Percentiles rank a stretch among this genome's conserved stretches.
Evolutionary conservation across 2,797 vertebrate species (phyloP).

Genomic region (Emydoidea blandingii): DNA sequence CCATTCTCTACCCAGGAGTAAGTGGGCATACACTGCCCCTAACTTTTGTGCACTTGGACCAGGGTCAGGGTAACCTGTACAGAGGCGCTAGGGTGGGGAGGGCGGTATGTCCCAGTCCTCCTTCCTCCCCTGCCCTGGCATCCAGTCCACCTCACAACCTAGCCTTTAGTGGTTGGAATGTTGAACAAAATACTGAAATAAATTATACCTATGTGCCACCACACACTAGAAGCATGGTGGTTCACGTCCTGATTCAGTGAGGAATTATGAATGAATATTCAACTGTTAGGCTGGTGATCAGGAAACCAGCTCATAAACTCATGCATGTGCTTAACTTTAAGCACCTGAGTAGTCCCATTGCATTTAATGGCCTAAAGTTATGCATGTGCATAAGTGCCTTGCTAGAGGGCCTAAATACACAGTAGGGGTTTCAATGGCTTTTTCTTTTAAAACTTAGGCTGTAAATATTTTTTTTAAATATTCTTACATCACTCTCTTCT

Average conservation of each 20-base stretch:
- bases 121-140: not conserved
- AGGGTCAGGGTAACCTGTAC: not conserved
- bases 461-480: not conserved
- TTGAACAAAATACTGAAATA: not conserved
- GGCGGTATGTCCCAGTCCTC: not conserved
- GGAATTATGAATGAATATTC: not conserved
- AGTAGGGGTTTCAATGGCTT: not conserved
- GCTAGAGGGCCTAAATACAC: too few relatives aligned
- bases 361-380: not conserved
- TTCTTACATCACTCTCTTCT: not conserved
- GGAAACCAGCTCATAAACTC: not conserved
- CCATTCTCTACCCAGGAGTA: not conserved
- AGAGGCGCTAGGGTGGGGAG: not conserved
- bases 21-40: fast-evolving
- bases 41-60: not conserved
- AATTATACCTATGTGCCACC: not conserved
- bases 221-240: not conserved
- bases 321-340: not conserved
- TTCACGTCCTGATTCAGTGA: not conserved
- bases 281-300: not conserved
- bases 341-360: not conserved
- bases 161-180: not conserved
- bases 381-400: not conserved
- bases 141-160: not conserved
- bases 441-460: not conserved